Evolutionary conservation across 2,888 invertebrate species (phyloP).

Genomic region (Timema podura): DNA sequence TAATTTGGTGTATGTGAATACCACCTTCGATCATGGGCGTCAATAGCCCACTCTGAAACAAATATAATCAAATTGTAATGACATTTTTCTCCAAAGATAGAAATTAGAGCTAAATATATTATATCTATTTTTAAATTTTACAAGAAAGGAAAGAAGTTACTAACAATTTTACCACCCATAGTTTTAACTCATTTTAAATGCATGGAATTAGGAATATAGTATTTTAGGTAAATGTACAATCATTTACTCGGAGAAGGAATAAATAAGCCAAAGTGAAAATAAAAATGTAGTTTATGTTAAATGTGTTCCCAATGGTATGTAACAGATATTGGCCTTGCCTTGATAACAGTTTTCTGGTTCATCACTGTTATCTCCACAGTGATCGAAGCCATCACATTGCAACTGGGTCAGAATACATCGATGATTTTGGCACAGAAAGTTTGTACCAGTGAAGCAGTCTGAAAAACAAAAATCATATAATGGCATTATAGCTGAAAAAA

Average conservation of each 20-base stretch:
- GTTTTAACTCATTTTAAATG: too few relatives aligned
- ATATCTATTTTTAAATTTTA: too few relatives aligned
- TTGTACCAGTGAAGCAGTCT: slow-evolving; percentile 65
- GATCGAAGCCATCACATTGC: slow-evolving; percentile 71
- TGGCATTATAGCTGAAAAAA: slow-evolving; percentile 12
- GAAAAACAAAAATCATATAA: slow-evolving; percentile 30
- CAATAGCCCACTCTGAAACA: slow-evolving; percentile 51
- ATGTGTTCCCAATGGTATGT: too few relatives aligned
- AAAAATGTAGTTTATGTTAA: too few relatives aligned
- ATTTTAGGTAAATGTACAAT: too few relatives aligned
- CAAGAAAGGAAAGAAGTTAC: too few relatives aligned
- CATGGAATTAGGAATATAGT: too few relatives aligned
- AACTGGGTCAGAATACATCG: slow-evolving; percentile 64
- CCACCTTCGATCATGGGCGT: slow-evolving; percentile 55
- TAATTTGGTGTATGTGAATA: slow-evolving; percentile 66
- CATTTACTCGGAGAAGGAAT: too few relatives aligned
- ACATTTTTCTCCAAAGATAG: too few relatives aligned
- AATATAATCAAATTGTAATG: background rate
- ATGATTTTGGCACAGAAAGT: slow-evolving; percentile 67
- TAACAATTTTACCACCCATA: too few relatives aligned
- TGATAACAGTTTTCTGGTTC: slow-evolving; percentile 58
- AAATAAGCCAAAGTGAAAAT: too few relatives aligned
- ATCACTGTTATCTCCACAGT: slow-evolving; percentile 70
- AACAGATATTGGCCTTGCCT: slow-evolving; percentile 40
- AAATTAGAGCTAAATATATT: too few relatives aligned